Percentiles rank a stretch among this genome's conserved stretches.
phyloP scores from a whole-genome alignment of 2,113 vertebrate species.

The Rana temporaria region DNA sequence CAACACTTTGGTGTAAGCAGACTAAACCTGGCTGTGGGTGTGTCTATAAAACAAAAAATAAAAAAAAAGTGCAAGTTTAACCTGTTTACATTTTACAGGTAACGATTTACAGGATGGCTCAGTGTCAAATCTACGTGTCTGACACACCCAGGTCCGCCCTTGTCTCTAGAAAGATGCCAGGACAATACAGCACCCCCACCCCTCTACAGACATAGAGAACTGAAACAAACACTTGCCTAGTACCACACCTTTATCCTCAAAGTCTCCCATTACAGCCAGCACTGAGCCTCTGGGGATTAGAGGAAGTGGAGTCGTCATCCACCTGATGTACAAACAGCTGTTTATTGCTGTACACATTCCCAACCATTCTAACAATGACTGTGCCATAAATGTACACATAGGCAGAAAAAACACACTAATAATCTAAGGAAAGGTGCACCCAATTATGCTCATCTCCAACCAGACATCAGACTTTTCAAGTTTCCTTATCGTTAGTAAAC shows the following conservation, averaged over 20 bases:
- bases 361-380: background rate
- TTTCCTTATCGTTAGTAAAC: too few species aligned
- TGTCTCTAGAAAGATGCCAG: slow-evolving; percentile 20
- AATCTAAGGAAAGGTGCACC: too few species aligned
- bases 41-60: background rate
- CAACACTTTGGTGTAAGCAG: too few species aligned
- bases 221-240: slow-evolving; percentile 12
- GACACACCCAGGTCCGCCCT: slow-evolving; percentile 27
- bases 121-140: slow-evolving; percentile 2
- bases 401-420: background rate
- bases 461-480: too few species aligned
- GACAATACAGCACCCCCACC: slow-evolving; percentile 9
- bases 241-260: slow-evolving; percentile 32
- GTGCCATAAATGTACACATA: background rate
- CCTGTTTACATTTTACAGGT: background rate
- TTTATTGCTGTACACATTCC: too few species aligned
- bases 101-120: slow-evolving; percentile 19
- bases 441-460: too few species aligned
- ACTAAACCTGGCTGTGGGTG: too few species aligned
- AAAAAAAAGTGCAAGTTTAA: slow-evolving; percentile 13
- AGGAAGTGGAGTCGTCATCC: slow-evolving; percentile 4
- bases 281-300: slow-evolving; percentile 5
- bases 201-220: slow-evolving; percentile 11
- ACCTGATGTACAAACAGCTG: background rate
- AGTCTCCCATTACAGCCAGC: slow-evolving; percentile 11